A percentile compares a stretch with the other conserved stretches of the same genome.
Evolutionary conservation across 2,888 invertebrate genomes (phyloP).

Genomic region (Cephus sareptanus): DNA sequence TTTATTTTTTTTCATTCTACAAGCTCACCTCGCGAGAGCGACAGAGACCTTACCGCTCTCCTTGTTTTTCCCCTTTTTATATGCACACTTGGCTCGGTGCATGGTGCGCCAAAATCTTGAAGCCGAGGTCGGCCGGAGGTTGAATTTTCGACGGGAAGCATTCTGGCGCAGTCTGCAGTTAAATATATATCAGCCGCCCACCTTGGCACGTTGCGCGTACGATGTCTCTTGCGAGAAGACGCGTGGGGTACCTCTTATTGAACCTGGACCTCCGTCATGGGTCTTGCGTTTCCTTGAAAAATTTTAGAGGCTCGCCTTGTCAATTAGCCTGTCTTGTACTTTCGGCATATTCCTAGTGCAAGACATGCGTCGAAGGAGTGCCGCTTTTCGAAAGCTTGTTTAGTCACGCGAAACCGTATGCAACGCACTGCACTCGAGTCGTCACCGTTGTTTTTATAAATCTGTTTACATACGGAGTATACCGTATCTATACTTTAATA

Average conservation of each 20-base stretch:
- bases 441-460: not conserved
- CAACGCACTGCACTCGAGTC: not conserved
- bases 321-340: not conserved
- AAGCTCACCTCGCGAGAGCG: not conserved
- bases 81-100: not conserved
- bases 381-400: not conserved
- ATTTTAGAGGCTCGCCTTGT: not conserved
- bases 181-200: constrained; percentile 20
- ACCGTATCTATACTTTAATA: not conserved
- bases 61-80: not conserved
- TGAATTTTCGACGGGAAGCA: constrained; percentile 39
- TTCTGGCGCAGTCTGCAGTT: constrained; percentile 32
- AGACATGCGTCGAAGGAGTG: not conserved
- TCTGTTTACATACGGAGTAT: not conserved
- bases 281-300: not conserved
- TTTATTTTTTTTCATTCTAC: not conserved
- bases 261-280: not conserved
- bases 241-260: not conserved
- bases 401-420: not conserved
- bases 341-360: not conserved
- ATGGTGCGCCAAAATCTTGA: constrained; percentile 19
- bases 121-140: constrained; percentile 32
- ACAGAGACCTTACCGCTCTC: not conserved
- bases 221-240: not conserved
- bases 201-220: not conserved